Evolutionary conservation across 2,113 vertebrate genomes (phyloP).

Genomic region (Turdus rufiventris): DNA sequence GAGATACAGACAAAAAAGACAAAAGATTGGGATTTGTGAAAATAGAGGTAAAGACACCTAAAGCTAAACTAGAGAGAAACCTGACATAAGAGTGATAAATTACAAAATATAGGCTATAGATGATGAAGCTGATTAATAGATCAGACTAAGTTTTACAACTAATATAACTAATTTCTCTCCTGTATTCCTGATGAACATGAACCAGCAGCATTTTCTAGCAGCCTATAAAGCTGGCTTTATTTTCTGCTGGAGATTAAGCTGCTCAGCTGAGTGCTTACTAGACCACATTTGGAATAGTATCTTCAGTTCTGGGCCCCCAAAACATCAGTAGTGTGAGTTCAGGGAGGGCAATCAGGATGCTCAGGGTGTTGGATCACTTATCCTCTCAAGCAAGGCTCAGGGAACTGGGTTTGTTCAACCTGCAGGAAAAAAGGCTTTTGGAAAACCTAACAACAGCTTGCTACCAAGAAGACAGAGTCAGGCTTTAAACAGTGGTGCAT

Average conservation of each 20-base stretch:
- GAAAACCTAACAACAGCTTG: background rate
- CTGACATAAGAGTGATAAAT: background rate
- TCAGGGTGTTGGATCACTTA: background rate
- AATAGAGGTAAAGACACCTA: background rate
- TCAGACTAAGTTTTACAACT: background rate
- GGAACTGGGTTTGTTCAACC: background rate
- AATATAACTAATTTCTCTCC: background rate
- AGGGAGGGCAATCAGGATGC: background rate
- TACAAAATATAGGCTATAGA: background rate
- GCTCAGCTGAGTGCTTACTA: background rate
- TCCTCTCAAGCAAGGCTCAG: background rate
- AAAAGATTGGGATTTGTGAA: background rate
- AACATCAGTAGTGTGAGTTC: background rate
- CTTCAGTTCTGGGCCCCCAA: background rate
- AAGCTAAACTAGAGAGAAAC: background rate
- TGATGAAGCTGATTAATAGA: background rate
- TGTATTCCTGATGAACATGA: background rate
- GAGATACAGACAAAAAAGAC: background rate
- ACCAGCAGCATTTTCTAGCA: background rate
- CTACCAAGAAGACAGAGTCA: background rate
- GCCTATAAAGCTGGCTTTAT: background rate
- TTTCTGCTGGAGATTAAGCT: background rate
- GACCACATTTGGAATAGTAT: background rate
- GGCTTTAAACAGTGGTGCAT: background rate
- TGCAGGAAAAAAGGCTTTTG: background rate